These are phyloP conservation scores for Euwallacea fornicatus DNA, from an alignment of 1,140 invertebrate species.

Conservation along the genomic window DNA sequence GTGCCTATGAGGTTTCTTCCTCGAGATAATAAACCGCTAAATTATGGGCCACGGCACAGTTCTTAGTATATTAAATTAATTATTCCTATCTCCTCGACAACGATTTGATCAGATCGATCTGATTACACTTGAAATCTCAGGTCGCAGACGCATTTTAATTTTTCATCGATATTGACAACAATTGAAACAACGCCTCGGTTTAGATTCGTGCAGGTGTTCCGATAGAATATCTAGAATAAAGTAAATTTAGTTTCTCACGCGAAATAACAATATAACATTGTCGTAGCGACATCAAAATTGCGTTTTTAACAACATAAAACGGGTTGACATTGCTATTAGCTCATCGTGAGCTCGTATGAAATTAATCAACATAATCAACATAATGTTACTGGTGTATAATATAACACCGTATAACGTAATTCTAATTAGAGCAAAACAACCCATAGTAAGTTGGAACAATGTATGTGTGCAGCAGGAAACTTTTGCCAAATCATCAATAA, in stretches of 20 bases:
- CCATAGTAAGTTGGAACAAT: not conserved
- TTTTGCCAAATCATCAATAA: constrained; percentile 6
- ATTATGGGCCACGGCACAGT: constrained; percentile 10
- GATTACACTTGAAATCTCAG: too few species aligned
- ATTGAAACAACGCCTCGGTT: constrained; percentile 17
- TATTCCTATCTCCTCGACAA: too few species aligned
- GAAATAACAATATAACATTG: constrained; percentile 28
- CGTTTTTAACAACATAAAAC: not conserved
- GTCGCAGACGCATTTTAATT: constrained; percentile 2
- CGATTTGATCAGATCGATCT: too few species aligned
- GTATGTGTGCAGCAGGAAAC: not conserved
- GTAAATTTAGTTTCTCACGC: constrained; percentile 23
- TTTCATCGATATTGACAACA: constrained; percentile 17
- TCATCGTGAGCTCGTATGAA: not conserved
- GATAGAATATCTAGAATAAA: constrained; percentile 25
- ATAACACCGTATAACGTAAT: not conserved
- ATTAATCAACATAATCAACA: too few species aligned
- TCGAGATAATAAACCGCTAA: constrained; percentile 31
- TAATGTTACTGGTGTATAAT: too few species aligned
- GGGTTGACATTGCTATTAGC: not conserved
- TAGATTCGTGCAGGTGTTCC: constrained; percentile 9
- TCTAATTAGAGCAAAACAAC: constrained; percentile 3
- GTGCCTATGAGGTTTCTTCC: constrained; percentile 27
- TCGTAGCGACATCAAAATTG: constrained; percentile 16
- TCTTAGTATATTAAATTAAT: not conserved